Base-by-base conservation (phyloP, 2,888 invertebrate genomes). In the Drosophila paranaensis region DNA sequence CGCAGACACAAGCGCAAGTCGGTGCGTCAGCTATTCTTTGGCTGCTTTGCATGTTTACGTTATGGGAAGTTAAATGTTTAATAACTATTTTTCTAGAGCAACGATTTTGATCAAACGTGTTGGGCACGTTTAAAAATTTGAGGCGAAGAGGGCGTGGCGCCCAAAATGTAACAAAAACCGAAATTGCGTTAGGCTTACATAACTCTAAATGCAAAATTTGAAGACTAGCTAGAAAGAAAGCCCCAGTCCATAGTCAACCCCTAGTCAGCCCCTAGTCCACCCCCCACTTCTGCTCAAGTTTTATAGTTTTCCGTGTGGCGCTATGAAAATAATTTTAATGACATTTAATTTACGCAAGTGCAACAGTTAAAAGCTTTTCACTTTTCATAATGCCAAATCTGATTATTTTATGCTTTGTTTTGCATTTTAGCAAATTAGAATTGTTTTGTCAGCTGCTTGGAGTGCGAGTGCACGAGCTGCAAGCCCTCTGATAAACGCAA, bases 301-400 rank as follows among this genome's bases (percentile, higher is more conserved):
- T 65, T 66, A 78, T 75, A 73, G 74, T 75, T 74, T 61, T 46
- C 57, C 39, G 71, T 57, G 71, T 35, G 58, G 42, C 55, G 69
- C 82, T 71, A 71, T 76, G 88, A 87, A 89, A 84, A 84, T 89
- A 89, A 84, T 89, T 89, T 87, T 89, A 89, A 84, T 87, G 81
- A 75, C 81, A 84, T 84, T 87, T 89, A 81, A 89, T 84, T 89
- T 89, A 83, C 77, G 87, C 81, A 83, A 89, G 74, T 89, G 79
- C 88, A 89, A 84, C 66, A 77, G 76, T 81, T 89, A 89, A 84
- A 89, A 84, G 84, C 84, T 88, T 84, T 84, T 80, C 81, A 71
- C 87, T 85, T 64, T 63, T 62, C 69, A 65, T 33, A 30, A 51
- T 67, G 69, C 73, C 79, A 88, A 84, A 84, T 89, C 84, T 51